These are phyloP conservation scores for Drosophila histrio DNA, from an alignment of 2,888 invertebrate species.

Conservation along the genomic window DNA sequence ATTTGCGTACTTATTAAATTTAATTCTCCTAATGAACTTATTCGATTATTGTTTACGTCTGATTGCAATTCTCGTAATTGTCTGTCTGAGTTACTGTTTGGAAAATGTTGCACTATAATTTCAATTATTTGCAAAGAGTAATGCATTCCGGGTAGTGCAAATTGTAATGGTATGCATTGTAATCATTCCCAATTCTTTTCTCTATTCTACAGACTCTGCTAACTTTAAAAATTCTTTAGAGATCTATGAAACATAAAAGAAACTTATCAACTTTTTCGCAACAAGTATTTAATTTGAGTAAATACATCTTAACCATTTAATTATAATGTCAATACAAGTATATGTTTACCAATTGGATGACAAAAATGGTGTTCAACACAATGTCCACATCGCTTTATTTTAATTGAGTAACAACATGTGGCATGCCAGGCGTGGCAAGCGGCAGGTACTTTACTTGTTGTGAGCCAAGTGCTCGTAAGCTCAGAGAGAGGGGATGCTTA, in stretches of 20 bases:
- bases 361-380: slow-evolving; percentile 11
- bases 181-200: too few species aligned
- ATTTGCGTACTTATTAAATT: background rate
- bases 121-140: background rate
- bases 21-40: background rate
- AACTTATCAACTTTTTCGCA: background rate
- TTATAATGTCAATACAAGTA: slow-evolving; percentile 13
- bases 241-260: background rate
- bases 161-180: too few species aligned
- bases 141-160: too few species aligned
- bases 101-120: background rate
- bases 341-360: slow-evolving; percentile 21
- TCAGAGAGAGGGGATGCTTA: slow-evolving; percentile 8
- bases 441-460: slow-evolving; percentile 1
- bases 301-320: slow-evolving; percentile 3
- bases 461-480: slow-evolving; percentile 15
- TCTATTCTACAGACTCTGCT: too few species aligned
- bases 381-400: slow-evolving; percentile 35
- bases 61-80: background rate
- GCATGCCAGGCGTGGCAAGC: slow-evolving; percentile 12
- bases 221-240: background rate
- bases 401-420: slow-evolving; percentile 55
- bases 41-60: background rate
- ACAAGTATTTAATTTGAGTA: background rate
- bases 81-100: background rate